Evolutionary conservation across 2,797 vertebrate species (phyloP).

Genomic region (Enteromius anoplus): DNA sequence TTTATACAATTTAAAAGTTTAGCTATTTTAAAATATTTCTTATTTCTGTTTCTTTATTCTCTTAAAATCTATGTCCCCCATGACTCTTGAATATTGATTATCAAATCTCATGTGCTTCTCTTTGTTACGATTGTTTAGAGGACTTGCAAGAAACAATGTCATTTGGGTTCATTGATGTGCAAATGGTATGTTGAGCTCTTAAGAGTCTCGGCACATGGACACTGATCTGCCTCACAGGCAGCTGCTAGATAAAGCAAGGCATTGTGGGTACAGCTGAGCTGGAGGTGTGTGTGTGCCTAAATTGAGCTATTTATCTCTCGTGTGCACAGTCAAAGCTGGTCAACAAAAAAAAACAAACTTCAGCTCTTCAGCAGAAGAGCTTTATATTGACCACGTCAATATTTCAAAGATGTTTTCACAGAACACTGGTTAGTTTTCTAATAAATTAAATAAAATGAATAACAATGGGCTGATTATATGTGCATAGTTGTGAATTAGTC

Average conservation of each 20-base stretch:
- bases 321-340: background rate
- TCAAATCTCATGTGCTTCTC: background rate
- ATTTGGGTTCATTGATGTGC: background rate
- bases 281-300: constrained; percentile 68
- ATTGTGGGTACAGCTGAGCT: constrained; percentile 74
- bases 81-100: background rate
- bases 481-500: background rate
- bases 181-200: constrained; percentile 16
- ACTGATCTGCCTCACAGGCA: constrained; percentile 72
- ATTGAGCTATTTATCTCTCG: constrained; percentile 71
- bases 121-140: background rate
- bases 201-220: constrained; percentile 14
- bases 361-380: background rate
- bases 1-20: background rate
- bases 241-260: constrained; percentile 77
- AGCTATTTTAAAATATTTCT: background rate
- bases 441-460: background rate
- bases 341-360: background rate
- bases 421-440: background rate
- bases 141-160: background rate
- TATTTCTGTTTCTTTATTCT: background rate
- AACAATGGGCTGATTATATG: background rate
- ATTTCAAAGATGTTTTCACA: background rate
- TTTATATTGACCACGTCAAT: constrained; percentile 1
- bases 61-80: background rate